Percentiles rank a stretch among this genome's conserved stretches.
Conservation (phyloP, 2,113 vertebrate species). For the Mustela lutreola region DNA sequence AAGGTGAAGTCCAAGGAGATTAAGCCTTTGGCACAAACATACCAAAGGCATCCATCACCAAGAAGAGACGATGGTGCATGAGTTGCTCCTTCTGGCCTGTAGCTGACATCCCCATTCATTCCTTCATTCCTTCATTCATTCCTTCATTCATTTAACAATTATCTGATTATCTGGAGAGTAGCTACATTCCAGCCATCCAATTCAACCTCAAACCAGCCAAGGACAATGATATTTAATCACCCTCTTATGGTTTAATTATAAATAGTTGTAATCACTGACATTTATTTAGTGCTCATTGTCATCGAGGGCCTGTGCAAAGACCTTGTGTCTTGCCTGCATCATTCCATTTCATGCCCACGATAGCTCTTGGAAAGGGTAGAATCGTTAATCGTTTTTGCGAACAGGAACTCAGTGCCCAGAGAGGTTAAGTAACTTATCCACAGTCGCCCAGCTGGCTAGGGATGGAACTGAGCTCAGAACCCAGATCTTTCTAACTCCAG, state of each 20-base stretch:
- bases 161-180: background rate
- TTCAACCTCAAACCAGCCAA: background rate
- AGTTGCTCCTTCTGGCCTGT: background rate
- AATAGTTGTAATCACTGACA: background rate
- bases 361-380: background rate
- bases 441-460: background rate
- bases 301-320: background rate
- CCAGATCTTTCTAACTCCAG: background rate
- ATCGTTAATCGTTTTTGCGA: constrained; percentile 40
- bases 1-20: background rate
- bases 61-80: background rate
- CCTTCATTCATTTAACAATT: background rate
- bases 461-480: background rate
- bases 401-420: constrained; percentile 45
- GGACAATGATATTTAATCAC: background rate
- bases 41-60: no score
- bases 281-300: background rate
- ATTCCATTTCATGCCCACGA: constrained; percentile 44
- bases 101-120: background rate
- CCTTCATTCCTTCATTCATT: background rate
- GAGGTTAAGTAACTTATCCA: constrained; percentile 24
- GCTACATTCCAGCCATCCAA: background rate
- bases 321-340: background rate
- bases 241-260: background rate
- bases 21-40: background rate